A percentile compares a stretch with the other conserved stretches of the same genome.
phyloP scores from a whole-genome alignment of 1,140 invertebrate genomes.

The Bactericera cockerelli region DNA sequence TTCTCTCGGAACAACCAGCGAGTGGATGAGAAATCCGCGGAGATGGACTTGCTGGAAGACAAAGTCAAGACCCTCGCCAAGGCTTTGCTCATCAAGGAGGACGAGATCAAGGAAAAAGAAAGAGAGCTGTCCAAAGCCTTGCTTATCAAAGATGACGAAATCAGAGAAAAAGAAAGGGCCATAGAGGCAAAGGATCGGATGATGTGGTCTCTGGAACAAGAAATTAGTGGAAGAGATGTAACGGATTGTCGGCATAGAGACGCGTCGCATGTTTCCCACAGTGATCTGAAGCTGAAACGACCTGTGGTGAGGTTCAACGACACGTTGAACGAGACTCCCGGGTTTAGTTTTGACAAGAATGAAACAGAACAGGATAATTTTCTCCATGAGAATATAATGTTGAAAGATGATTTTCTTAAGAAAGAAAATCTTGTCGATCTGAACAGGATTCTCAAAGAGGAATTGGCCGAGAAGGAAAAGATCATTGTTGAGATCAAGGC shows the following conservation, averaged over 20 bases:
- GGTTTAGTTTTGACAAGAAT: neutral
- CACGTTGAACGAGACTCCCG: neutral
- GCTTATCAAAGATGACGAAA: neutral
- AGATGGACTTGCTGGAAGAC: neutral
- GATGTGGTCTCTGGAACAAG: slow-evolving; percentile 3
- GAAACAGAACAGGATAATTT: neutral
- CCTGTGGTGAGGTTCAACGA: neutral
- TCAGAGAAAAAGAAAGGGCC: neutral
- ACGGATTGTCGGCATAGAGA: neutral
- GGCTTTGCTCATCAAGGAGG: neutral
- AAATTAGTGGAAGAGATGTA: neutral
- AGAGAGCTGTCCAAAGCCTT: neutral
- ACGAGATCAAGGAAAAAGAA: neutral
- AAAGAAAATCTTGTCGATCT: neutral
- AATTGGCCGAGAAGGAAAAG: neutral
- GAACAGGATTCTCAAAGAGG: neutral
- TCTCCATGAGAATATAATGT: too few relatives aligned
- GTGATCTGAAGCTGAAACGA: neutral
- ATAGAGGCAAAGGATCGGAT: neutral
- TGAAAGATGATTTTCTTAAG: too few relatives aligned
- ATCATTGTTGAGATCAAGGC: slow-evolving; percentile 5
- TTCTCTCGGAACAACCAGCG: neutral
- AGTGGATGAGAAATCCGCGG: neutral
- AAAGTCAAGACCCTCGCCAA: neutral
- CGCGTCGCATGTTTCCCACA: neutral